phyloP scores from a whole-genome alignment of 2,113 vertebrate species.

The Myanophis thanlyinensis region DNA sequence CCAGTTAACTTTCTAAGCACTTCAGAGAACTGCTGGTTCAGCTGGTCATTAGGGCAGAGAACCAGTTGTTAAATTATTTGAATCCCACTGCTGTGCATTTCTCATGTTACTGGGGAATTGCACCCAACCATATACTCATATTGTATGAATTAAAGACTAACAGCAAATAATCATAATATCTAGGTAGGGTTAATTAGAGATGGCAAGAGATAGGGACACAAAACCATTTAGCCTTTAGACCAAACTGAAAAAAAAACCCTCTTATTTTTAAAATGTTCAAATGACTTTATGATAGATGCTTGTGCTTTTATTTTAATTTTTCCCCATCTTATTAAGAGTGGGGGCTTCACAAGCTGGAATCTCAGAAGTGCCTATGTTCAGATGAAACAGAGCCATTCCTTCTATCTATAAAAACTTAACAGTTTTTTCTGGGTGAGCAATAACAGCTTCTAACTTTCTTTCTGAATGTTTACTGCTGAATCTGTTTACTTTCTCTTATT shows the following conservation, averaged over 20 bases:
- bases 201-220: neutral
- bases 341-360: neutral
- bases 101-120: neutral
- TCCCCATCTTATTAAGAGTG: neutral
- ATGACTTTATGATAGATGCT: neutral
- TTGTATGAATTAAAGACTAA: neutral
- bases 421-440: neutral
- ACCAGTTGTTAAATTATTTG: no score
- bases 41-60: no score
- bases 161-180: neutral
- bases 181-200: neutral
- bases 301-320: neutral
- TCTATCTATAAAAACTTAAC: neutral
- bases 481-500: neutral
- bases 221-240: neutral
- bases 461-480: neutral
- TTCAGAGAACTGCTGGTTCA: no score
- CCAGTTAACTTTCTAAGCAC: no score
- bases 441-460: neutral
- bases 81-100: no score
- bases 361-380: neutral
- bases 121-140: neutral
- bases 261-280: neutral
- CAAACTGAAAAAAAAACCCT: neutral
- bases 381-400: neutral